Conservation (phyloP, 2,797 vertebrate species). For the Melanotaenia pygmaea region DNA sequence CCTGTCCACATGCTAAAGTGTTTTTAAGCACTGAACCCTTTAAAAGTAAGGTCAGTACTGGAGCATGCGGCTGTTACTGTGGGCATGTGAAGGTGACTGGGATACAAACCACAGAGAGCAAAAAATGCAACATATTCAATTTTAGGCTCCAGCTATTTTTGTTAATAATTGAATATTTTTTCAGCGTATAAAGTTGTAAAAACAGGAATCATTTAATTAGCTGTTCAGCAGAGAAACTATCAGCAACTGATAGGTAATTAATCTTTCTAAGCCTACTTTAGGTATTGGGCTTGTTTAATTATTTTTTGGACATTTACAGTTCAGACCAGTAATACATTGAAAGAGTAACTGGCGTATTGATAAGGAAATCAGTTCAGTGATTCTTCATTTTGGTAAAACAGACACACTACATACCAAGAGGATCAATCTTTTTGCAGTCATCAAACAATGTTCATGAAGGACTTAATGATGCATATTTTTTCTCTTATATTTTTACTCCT, state of each 20-base stretch:
- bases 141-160: neutral
- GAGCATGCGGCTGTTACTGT: neutral
- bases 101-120: neutral
- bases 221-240: neutral
- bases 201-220: too few relatives aligned
- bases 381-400: neutral
- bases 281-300: too few relatives aligned
- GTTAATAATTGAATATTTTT: neutral
- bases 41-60: neutral
- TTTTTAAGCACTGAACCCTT: slow-evolving; percentile 2
- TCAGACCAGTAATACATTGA: too few relatives aligned
- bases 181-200: neutral
- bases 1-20: slow-evolving; percentile 9
- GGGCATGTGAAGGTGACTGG: neutral
- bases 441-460: too few relatives aligned
- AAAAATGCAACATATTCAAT: neutral
- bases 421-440: too few relatives aligned
- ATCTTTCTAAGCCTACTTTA: neutral
- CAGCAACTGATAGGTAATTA: neutral
- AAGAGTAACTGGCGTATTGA: neutral
- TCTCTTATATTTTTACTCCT: too few relatives aligned
- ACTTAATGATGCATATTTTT: too few relatives aligned
- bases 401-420: too few relatives aligned
- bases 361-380: neutral
- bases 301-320: too few relatives aligned